These are phyloP conservation scores for Phalacrocorax aristotelis DNA, from an alignment of 2,113 vertebrate species.

Conservation along the genomic window DNA sequence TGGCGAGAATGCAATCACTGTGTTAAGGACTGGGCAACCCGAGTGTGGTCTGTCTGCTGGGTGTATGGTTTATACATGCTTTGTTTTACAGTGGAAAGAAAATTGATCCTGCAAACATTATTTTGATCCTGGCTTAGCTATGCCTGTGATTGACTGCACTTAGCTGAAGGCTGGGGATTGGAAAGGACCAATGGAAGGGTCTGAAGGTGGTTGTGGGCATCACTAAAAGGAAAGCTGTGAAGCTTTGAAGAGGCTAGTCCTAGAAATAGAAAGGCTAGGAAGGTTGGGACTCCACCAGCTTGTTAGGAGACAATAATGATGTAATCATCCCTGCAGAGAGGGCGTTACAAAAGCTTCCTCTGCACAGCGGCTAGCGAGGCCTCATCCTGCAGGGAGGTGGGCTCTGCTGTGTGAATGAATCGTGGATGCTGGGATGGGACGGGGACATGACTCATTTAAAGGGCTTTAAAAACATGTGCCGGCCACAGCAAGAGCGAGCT, in stretches of 20 bases:
- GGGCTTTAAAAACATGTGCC: background rate
- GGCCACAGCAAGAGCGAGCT: background rate
- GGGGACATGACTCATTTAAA: background rate
- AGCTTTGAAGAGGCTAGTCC: background rate
- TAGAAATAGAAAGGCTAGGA: background rate
- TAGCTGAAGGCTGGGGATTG: rapidly evolving
- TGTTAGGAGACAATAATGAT: background rate
- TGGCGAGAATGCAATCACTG: rapidly evolving
- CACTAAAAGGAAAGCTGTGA: background rate
- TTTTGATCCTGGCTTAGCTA: background rate
- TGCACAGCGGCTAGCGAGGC: rapidly evolving
- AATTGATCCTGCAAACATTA: background rate
- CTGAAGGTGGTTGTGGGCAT: background rate
- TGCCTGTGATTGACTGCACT: background rate
- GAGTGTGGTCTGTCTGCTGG: background rate
- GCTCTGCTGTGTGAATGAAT: background rate
- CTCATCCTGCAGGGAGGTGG: rapidly evolving
- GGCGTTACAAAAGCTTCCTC: background rate
- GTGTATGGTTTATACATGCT: rapidly evolving
- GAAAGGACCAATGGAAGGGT: background rate
- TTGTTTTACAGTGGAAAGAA: background rate
- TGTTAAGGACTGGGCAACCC: background rate
- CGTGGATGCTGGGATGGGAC: background rate
- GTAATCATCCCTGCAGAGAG: background rate
- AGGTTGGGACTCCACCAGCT: background rate